phyloP scores from a whole-genome alignment of 2,888 invertebrate genomes.

The Eupithecia abbreviata region DNA sequence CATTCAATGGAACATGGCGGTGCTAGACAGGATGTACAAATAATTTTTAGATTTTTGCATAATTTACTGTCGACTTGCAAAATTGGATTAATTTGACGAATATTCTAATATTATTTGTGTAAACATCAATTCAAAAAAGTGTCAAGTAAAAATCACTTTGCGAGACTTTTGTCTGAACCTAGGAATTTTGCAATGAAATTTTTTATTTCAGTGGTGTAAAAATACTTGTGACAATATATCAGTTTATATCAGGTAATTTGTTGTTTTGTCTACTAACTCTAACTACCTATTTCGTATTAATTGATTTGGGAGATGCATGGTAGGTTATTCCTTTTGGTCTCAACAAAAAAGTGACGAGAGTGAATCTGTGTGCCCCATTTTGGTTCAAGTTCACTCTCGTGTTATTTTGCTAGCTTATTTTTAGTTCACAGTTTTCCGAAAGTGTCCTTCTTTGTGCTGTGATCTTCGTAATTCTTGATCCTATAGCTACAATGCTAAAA shows the following conservation, averaged over 20 bases:
- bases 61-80: slow-evolving; percentile 61
- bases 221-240: slow-evolving; percentile 82
- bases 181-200: slow-evolving; percentile 78
- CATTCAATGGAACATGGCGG: slow-evolving; percentile 79
- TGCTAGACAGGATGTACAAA: slow-evolving; percentile 80
- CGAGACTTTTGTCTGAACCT: slow-evolving; percentile 55
- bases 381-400: slow-evolving; percentile 71
- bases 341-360: slow-evolving; percentile 52
- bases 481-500: not conserved
- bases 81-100: slow-evolving; percentile 51
- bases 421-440: slow-evolving; percentile 35
- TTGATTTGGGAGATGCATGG: slow-evolving; percentile 34
- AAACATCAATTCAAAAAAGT: slow-evolving; percentile 48
- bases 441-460: slow-evolving; percentile 35
- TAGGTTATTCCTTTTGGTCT: slow-evolving; percentile 47
- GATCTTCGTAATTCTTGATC: slow-evolving; percentile 14
- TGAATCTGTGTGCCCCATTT: slow-evolving; percentile 67
- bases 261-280: slow-evolving; percentile 57
- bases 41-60: slow-evolving; percentile 76
- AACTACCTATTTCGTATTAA: slow-evolving; percentile 22
- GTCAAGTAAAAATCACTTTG: slow-evolving; percentile 50
- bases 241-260: slow-evolving; percentile 75
- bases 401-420: slow-evolving; percentile 60
- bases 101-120: slow-evolving; percentile 53
- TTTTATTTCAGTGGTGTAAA: slow-evolving; percentile 82